Base-by-base conservation (phyloP, 2,888 invertebrate genomes). In the Marronus borbonicus region DNA sequence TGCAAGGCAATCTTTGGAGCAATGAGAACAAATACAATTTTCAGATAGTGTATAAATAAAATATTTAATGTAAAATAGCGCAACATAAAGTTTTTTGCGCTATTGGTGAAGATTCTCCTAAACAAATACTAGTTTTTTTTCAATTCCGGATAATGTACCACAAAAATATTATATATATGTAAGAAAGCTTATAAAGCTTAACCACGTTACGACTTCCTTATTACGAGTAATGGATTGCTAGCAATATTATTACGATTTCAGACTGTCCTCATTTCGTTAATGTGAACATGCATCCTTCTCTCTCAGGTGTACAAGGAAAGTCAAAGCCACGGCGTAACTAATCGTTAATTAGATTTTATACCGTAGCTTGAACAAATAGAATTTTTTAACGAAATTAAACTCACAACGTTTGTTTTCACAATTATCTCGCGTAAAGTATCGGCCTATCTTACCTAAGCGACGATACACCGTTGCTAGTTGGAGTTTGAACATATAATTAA, bases 341-440 rank as follows among this genome's bases (percentile, higher is more conserved):
- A 66, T 66, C 20, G 65, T 14, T 66, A 66, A 66, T 66, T 66
- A 66, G 14, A 20, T 39, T 66, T 17, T 66, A 39, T 66, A 44
- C 17, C 65, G 20, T 44, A 44, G 65, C 65, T 36, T 39, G 39
- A 66, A 39, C 17, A 66, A 66, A 66, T 66, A 66, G 65, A 66
- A 66, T 66, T 66, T 66, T 66, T 66, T 66, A 66, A 66, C 44
- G 10, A 39, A 66, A 66, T 66, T 66, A 66, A 66, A 66, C 36
- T 66, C 39, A 66, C 44, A 66, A 44, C 65, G 65, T 66, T 66
- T 66, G 65, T 66, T 66, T 66, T 66, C 65, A 39, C 65, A 44
- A 66, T 66, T 66, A 66, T 66, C 44, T 44, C 17, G 17, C 39
- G 17, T 66, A 39, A 36, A n/a, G 39, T 20, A 17, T 66, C 20